Conservation (phyloP, 2,797 vertebrate genomes). For the Macrochelys suwanniensis region DNA sequence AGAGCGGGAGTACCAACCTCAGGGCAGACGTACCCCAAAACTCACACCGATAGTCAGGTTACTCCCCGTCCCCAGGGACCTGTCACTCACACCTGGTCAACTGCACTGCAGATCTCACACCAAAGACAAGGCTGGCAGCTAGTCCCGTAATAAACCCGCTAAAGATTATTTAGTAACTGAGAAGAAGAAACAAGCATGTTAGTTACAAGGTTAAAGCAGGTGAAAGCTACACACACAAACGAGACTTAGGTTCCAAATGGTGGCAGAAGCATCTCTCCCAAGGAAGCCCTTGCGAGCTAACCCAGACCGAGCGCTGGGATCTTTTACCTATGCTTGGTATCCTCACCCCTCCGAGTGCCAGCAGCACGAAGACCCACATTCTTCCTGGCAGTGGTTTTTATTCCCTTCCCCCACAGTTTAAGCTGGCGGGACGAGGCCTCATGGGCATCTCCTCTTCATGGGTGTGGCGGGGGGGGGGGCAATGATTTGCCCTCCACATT, state of each 20-base stretch:
- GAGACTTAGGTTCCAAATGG: background rate
- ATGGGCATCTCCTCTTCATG: too few relatives aligned
- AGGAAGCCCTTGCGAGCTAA: too few relatives aligned
- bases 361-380: too few relatives aligned
- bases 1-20: background rate
- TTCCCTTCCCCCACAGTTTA: too few relatives aligned
- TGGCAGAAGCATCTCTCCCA: background rate
- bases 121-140: background rate
- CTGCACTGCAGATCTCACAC: background rate
- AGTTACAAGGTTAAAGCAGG: background rate
- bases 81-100: background rate
- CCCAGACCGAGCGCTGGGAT: too few relatives aligned
- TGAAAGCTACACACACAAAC: background rate
- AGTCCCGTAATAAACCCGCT: background rate
- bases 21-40: background rate
- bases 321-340: too few relatives aligned
- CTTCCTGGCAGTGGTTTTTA: too few relatives aligned
- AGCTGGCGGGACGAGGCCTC: too few relatives aligned
- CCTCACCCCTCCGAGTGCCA: too few relatives aligned
- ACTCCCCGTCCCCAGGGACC: background rate
- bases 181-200: background rate
- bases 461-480: too few relatives aligned
- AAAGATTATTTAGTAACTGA: background rate
- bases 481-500: too few relatives aligned
- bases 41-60: background rate